These are phyloP conservation scores for Sialis lutaria DNA, from an alignment of 2,888 invertebrate genomes.

Conservation along the genomic window DNA sequence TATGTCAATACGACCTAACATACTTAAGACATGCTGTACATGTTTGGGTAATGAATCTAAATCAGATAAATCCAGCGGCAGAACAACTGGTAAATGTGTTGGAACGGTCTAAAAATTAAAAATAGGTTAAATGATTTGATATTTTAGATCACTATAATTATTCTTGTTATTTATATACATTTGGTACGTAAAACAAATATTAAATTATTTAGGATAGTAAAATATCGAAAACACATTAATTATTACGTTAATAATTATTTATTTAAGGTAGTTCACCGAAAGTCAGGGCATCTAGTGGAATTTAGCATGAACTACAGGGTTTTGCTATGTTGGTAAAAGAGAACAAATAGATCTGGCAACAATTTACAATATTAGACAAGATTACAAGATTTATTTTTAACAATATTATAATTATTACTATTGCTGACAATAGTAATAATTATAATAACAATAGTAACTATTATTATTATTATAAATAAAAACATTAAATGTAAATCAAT, in stretches of 20 bases:
- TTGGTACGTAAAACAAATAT: conserved; percentile 1
- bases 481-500: too few relatives aligned
- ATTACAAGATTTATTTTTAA: neutral
- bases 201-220: conserved; percentile 1
- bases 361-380: too few relatives aligned
- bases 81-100: conserved; percentile 52
- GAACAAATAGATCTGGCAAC: too few relatives aligned
- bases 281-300: neutral
- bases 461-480: conserved; percentile 2
- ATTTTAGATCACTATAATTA: too few relatives aligned
- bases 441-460: too few relatives aligned
- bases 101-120: conserved; percentile 29
- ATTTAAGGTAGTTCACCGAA: too few relatives aligned
- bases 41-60: conserved; percentile 41
- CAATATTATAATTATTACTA: too few relatives aligned
- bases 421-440: too few relatives aligned
- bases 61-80: conserved; percentile 61
- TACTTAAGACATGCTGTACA: conserved; percentile 45
- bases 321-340: too few relatives aligned
- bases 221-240: neutral
- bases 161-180: too few relatives aligned
- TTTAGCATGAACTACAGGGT: too few relatives aligned
- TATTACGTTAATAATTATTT: too few relatives aligned
- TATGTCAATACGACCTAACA: conserved; percentile 66
- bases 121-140: neutral